These are phyloP conservation scores for Nerophis lumbriciformis DNA, from an alignment of 2,113 vertebrate species.

Conservation along the genomic window DNA sequence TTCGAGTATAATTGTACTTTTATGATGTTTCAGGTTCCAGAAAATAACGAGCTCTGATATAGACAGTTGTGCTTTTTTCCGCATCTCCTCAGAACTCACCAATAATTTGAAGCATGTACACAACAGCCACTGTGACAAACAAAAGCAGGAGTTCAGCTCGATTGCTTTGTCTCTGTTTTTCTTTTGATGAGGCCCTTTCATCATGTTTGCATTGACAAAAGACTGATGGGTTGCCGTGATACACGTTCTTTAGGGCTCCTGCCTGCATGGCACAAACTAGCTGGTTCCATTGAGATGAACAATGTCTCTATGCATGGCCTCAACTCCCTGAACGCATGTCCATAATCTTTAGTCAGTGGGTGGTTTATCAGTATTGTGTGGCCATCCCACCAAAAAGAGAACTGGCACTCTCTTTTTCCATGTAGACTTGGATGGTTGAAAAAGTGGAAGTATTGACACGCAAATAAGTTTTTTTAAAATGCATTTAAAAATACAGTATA, in stretches of 20 bases:
- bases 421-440: constrained; percentile 29
- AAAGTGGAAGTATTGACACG: constrained; percentile 27
- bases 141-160: constrained; percentile 32
- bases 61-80: neutral
- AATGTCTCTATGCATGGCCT: constrained; percentile 79
- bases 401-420: constrained; percentile 50
- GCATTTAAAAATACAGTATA: too few relatives aligned
- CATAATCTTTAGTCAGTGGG: constrained; percentile 70
- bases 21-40: too few relatives aligned
- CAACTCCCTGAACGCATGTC: constrained; percentile 73
- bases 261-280: constrained; percentile 58
- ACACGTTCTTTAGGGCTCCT: constrained; percentile 52
- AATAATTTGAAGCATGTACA: constrained; percentile 1
- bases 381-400: constrained; percentile 45
- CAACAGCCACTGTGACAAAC: constrained; percentile 19
- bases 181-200: constrained; percentile 68
- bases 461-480: too few relatives aligned
- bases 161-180: constrained; percentile 32
- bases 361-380: constrained; percentile 53
- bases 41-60: too few relatives aligned
- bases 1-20: too few relatives aligned
- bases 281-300: constrained; percentile 74
- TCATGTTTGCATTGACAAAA: constrained; percentile 76
- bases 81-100: neutral
- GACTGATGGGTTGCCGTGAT: constrained; percentile 71